These are phyloP conservation scores for Crypturellus undulatus DNA, from an alignment of 2,113 vertebrate species.

Conservation along the genomic window DNA sequence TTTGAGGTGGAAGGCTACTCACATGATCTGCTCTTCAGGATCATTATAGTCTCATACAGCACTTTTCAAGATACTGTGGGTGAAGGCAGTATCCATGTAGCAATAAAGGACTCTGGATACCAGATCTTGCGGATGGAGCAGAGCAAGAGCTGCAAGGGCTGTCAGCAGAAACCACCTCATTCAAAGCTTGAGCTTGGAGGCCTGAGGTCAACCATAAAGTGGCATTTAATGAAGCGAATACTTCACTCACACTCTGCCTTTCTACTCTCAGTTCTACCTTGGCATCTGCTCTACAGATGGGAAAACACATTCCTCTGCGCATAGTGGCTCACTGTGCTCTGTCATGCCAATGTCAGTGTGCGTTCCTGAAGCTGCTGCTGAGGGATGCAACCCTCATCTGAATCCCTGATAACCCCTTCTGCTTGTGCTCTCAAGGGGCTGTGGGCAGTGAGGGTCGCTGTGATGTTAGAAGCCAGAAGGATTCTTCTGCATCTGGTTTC, in stretches of 20 bases:
- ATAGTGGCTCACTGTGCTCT: neutral
- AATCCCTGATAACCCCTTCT: neutral
- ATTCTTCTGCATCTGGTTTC: slow-evolving; percentile 6
- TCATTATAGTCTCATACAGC: neutral
- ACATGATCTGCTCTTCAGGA: neutral
- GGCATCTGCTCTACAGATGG: slow-evolving; percentile 21
- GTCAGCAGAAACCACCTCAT: neutral
- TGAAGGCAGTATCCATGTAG: neutral
- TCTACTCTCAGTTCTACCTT: neutral
- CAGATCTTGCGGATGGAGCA: neutral
- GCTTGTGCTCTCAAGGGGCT: neutral
- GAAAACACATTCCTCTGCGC: neutral
- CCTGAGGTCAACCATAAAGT: slow-evolving; percentile 1
- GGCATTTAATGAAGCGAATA: neutral
- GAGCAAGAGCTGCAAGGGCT: neutral
- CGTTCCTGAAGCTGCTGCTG: neutral
- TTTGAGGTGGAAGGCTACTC: neutral
- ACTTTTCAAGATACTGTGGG: neutral
- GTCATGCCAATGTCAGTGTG: neutral
- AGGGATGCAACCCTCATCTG: neutral
- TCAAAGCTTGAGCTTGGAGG: neutral
- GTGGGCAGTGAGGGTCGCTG: neutral
- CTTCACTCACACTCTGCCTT: neutral
- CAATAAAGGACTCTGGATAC: neutral
- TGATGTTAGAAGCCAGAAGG: neutral